Conservation (phyloP, 1,140 invertebrate species). For the Euura lappo region DNA sequence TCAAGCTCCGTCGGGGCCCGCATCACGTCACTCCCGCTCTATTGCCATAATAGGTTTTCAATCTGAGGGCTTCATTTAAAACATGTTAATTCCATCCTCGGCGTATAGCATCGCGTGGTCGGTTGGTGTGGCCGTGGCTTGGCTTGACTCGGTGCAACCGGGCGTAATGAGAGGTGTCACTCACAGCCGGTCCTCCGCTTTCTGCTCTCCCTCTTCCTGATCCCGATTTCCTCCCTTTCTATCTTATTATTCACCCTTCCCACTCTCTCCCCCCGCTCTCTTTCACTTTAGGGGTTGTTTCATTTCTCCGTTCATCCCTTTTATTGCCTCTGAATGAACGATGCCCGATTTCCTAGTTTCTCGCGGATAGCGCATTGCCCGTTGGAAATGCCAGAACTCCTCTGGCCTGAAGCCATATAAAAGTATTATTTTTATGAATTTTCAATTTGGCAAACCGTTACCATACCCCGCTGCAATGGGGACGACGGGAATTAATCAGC, state of each 20-base stretch:
- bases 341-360: neutral
- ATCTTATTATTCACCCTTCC: neutral
- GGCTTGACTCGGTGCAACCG: neutral
- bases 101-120: neutral
- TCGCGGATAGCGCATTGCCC: neutral
- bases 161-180: slow-evolving; percentile 5
- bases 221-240: neutral
- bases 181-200: neutral
- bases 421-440: slow-evolving; percentile 11
- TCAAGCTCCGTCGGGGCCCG: neutral
- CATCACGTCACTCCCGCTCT: neutral
- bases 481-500: slow-evolving; percentile 6
- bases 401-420: neutral
- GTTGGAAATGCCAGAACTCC: neutral
- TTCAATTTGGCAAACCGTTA: slow-evolving; percentile 10
- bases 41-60: neutral
- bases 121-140: neutral
- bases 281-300: too few relatives aligned
- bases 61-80: slow-evolving; percentile 7
- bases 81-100: neutral
- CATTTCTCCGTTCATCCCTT: neutral
- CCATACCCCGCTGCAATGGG: neutral
- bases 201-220: neutral
- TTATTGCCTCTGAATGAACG: slow-evolving; percentile 1
- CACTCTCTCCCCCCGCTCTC: too few relatives aligned